Conservation (phyloP, 1,140 invertebrate species). For the Zaprionus ornatus region DNA sequence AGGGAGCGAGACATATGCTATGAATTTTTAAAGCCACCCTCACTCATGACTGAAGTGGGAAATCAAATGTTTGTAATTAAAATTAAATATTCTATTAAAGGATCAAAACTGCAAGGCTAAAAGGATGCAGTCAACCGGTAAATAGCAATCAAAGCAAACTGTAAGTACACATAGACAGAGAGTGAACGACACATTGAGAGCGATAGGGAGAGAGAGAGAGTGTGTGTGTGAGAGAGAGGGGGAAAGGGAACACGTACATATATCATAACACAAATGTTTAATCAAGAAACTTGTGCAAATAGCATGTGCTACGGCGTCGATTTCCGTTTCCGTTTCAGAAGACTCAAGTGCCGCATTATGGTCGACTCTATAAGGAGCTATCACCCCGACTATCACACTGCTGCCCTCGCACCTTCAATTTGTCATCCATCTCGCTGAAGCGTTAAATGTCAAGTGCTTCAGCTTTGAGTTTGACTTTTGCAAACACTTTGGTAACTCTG, state of each 20-base stretch:
- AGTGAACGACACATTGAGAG: background rate
- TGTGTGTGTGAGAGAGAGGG: background rate
- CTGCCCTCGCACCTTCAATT: constrained; percentile 9
- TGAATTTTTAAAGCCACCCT: constrained; percentile 64
- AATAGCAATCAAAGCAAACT: constrained; percentile 74
- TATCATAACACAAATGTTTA: constrained; percentile 80
- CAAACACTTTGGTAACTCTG: constrained; percentile 50
- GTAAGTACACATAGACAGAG: constrained; percentile 28
- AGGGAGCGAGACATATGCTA: constrained; percentile 44
- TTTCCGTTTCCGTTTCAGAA: background rate
- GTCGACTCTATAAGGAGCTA: background rate
- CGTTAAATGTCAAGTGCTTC: constrained; percentile 77
- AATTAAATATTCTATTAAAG: constrained; percentile 83
- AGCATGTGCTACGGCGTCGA: constrained; percentile 4
- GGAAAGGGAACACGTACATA: constrained; percentile 33
- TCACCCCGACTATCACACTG: background rate
- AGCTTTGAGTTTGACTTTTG: constrained; percentile 66
- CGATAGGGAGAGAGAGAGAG: background rate
- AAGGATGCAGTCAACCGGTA: constrained; percentile 72
- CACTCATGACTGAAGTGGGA: constrained; percentile 71
- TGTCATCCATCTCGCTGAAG: constrained; percentile 57
- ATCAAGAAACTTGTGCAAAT: constrained; percentile 68
- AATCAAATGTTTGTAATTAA: constrained; percentile 83
- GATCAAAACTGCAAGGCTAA: constrained; percentile 79
- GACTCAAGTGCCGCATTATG: constrained; percentile 6